These are phyloP conservation scores for Promerops cafer DNA, from an alignment of 2,113 vertebrate genomes.

Conservation along the genomic window DNA sequence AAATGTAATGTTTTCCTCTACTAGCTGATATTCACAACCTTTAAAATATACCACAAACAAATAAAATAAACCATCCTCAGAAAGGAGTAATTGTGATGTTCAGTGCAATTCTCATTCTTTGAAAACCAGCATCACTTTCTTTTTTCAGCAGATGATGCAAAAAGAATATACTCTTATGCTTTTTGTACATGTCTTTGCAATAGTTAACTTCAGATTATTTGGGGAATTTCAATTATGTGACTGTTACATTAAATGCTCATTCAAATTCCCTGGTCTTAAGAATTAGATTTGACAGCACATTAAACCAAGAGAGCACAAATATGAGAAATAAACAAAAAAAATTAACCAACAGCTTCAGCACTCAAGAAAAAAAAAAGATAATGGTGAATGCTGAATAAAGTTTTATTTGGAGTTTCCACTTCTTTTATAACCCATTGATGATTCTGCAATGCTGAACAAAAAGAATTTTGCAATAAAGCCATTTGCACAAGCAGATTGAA, in stretches of 20 bases:
- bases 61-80: background rate
- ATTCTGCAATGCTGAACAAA: constrained; percentile 5
- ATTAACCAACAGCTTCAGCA: background rate
- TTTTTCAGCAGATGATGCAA: background rate
- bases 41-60: background rate
- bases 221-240: background rate
- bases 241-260: background rate
- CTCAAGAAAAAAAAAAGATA: background rate
- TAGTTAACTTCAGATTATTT: background rate
- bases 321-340: background rate
- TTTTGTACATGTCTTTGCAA: background rate
- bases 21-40: background rate
- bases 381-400: background rate
- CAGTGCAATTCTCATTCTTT: background rate
- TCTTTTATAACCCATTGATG: background rate
- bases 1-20: background rate
- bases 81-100: background rate
- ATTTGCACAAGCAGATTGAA: background rate
- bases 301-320: background rate
- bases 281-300: background rate
- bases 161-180: background rate
- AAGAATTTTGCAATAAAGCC: background rate
- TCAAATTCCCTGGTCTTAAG: background rate
- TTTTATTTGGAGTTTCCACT: background rate
- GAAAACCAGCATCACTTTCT: background rate